phyloP scores from a whole-genome alignment of 1,140 invertebrate genomes.

The Solenopsis fugax region DNA sequence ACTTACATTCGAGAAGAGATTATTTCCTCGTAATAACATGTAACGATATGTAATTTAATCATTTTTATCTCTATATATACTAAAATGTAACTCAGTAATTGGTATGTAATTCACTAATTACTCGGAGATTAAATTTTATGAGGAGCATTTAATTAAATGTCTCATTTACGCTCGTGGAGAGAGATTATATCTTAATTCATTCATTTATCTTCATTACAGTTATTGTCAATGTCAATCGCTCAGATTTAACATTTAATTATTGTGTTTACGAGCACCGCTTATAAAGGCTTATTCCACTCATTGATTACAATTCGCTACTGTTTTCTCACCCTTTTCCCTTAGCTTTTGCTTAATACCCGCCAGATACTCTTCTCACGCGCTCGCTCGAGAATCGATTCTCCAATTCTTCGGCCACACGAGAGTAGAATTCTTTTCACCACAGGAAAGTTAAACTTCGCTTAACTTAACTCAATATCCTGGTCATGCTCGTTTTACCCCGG shows the following conservation, averaged over 20 bases:
- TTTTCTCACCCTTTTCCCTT: neutral
- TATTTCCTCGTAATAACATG: neutral
- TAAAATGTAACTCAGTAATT: no score
- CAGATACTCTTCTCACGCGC: neutral
- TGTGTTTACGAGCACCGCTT: neutral
- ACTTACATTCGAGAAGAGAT: neutral
- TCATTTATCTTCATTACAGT: conserved; percentile 13
- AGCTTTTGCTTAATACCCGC: neutral
- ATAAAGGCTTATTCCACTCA: neutral
- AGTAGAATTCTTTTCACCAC: conserved; percentile 20
- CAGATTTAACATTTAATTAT: neutral
- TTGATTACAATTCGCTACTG: neutral
- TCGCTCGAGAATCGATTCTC: conserved; percentile 1
- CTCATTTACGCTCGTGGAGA: neutral
- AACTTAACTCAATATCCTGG: conserved; percentile 5
- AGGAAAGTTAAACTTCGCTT: conserved; percentile 40
- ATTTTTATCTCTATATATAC: neutral
- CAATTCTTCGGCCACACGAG: conserved; percentile 11
- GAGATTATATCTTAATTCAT: conserved; percentile 4
- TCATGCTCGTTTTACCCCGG: conserved; percentile 10
- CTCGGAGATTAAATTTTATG: neutral
- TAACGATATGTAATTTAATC: neutral
- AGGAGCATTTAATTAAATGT: neutral
- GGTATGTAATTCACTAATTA: neutral
- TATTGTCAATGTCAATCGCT: neutral